These are phyloP conservation scores for Acomys russatus DNA, from an alignment of 2,797 vertebrate species.

Conservation along the genomic window DNA sequence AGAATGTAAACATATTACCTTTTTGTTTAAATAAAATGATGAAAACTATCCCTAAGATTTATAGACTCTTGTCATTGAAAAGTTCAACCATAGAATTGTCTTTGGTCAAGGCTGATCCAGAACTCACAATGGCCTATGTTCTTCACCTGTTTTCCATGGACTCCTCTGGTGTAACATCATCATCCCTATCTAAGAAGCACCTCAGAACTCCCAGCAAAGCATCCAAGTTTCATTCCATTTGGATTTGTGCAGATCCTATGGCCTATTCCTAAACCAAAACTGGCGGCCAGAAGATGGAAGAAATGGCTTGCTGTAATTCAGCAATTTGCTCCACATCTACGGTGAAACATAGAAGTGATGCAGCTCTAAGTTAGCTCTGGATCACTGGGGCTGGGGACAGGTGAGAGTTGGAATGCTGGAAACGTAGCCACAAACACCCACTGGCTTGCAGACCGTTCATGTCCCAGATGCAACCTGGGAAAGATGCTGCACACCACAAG, in stretches of 20 bases:
- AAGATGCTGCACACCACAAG: background rate
- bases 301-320: background rate
- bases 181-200: background rate
- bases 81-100: background rate
- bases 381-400: background rate
- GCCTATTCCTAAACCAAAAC: slow-evolving; percentile 56
- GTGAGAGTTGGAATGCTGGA: background rate
- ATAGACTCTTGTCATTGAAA: background rate
- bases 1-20: background rate
- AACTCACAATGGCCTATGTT: background rate
- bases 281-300: background rate
- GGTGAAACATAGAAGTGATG: background rate
- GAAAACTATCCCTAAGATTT: background rate
- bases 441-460: background rate
- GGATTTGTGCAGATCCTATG: background rate
- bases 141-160: background rate
- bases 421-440: background rate
- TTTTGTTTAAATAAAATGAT: background rate
- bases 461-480: background rate
- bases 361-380: background rate
- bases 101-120: slow-evolving; percentile 13
- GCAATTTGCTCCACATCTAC: background rate
- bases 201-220: background rate
- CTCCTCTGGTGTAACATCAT: background rate
- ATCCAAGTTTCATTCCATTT: background rate